These are phyloP conservation scores for Brachyistius frenatus DNA, from an alignment of 2,113 vertebrate genomes.

Conservation along the genomic window DNA sequence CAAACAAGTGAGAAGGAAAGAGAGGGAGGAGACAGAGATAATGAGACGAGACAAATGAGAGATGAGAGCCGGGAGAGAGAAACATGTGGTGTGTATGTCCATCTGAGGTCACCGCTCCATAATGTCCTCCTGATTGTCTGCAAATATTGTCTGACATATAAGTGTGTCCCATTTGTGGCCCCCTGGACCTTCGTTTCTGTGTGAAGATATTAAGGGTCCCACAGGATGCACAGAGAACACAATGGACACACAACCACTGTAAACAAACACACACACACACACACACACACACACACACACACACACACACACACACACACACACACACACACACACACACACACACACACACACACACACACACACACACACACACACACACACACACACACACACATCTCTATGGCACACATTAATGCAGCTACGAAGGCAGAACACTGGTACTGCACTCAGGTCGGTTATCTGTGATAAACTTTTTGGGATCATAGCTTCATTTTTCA, in stretches of 20 bases:
- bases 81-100: constrained; percentile 29
- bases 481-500: too few relatives aligned
- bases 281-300: constrained; percentile 4
- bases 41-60: constrained; percentile 70
- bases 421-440: too few relatives aligned
- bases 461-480: background rate
- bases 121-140: constrained; percentile 38
- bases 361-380: background rate
- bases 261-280: constrained; percentile 10
- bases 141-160: constrained; percentile 55
- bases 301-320: background rate
- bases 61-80: constrained; percentile 46
- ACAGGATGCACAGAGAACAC: constrained; percentile 60
- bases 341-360: background rate
- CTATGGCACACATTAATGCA: too few relatives aligned
- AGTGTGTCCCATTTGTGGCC: constrained; percentile 42
- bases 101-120: constrained; percentile 26
- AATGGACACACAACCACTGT: constrained; percentile 55
- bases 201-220: constrained; percentile 70
- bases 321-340: background rate
- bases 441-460: background rate
- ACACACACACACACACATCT: background rate
- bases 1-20: constrained; percentile 74
- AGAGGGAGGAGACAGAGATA: constrained; percentile 67
- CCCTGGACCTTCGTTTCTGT: constrained; percentile 33